Conservation (phyloP, 1,140 invertebrate species). For the Ceratitis capitata region DNA sequence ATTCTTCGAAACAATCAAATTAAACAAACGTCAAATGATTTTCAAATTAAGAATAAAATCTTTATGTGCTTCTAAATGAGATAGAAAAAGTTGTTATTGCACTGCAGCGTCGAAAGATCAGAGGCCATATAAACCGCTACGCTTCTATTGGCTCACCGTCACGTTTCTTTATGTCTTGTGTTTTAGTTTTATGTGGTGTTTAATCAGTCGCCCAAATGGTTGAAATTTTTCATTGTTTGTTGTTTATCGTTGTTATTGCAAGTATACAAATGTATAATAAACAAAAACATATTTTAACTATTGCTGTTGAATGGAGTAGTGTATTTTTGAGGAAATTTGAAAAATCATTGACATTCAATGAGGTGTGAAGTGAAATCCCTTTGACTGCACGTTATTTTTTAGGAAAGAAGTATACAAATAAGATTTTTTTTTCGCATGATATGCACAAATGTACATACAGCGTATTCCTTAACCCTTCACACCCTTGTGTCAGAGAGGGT, state of each 20-base stretch:
- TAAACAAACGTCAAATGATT: background rate
- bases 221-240: background rate
- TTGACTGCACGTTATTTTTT: background rate
- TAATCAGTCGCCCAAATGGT: background rate
- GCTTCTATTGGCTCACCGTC: background rate
- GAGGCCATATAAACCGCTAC: background rate
- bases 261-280: background rate
- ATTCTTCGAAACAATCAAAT: background rate
- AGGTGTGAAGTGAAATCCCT: slow-evolving; percentile 15
- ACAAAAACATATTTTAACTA: slow-evolving; percentile 1
- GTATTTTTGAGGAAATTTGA: background rate
- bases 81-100: background rate
- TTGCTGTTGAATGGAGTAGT: background rate
- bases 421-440: background rate
- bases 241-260: background rate
- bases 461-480: background rate
- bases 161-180: background rate
- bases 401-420: too few species aligned
- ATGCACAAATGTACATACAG: background rate
- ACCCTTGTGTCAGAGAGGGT: background rate
- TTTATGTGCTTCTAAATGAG: background rate
- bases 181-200: slow-evolving; percentile 11
- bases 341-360: background rate
- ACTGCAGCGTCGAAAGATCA: slow-evolving; percentile 11
- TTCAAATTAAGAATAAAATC: slow-evolving; percentile 20